Percentiles rank a stretch among this genome's conserved stretches.
These are phyloP conservation scores for Drosophila niveifrons DNA, from an alignment of 2,888 invertebrate genomes.

Conservation along the genomic window DNA sequence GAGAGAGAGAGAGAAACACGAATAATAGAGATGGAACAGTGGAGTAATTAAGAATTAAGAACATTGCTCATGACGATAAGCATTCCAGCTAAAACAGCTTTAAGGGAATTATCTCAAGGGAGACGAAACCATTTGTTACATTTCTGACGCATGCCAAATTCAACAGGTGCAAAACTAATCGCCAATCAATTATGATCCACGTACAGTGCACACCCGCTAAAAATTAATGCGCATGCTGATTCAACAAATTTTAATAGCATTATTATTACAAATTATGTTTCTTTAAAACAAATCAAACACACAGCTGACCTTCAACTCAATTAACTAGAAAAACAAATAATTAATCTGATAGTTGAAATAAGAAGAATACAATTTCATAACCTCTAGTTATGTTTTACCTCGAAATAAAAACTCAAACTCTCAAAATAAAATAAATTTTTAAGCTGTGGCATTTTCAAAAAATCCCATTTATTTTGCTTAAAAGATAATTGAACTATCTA, in stretches of 20 bases:
- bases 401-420: too few species aligned
- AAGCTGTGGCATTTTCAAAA: too few species aligned
- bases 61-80: conserved; percentile 6
- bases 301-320: background rate
- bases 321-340: background rate
- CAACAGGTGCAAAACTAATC: conserved; percentile 20
- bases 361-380: too few species aligned
- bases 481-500: too few species aligned
- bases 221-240: background rate
- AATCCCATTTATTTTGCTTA: too few species aligned
- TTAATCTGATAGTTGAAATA: too few species aligned
- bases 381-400: too few species aligned
- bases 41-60: conserved; percentile 5
- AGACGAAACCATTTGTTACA: background rate
- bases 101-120: conserved; percentile 4
- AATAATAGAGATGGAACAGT: background rate
- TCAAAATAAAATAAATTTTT: too few species aligned
- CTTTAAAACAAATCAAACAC: background rate
- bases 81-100: conserved; percentile 13
- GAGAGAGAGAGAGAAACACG: background rate
- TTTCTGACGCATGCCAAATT: background rate
- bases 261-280: background rate
- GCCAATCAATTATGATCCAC: background rate
- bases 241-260: background rate
- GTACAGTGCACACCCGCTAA: background rate